These are phyloP conservation scores for Troides oblongomaculatus DNA, from an alignment of 2,888 invertebrate species.

Conservation along the genomic window DNA sequence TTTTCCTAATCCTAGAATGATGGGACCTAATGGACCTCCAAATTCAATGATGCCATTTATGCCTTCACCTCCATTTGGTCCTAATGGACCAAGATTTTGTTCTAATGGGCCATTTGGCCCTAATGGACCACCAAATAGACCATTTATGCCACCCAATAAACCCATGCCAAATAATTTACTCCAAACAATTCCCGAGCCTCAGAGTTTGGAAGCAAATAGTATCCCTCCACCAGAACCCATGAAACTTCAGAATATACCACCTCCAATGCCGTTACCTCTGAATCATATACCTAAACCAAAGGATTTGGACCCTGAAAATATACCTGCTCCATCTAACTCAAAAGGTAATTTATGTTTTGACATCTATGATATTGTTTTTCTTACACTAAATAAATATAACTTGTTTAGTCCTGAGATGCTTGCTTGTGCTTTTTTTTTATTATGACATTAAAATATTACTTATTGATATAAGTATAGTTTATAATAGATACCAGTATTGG, in stretches of 20 bases:
- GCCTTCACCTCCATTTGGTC: slow-evolving; percentile 65
- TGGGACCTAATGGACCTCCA: slow-evolving; percentile 51
- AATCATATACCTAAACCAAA: slow-evolving; percentile 82
- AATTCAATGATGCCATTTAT: slow-evolving; percentile 63
- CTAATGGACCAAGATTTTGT: slow-evolving; percentile 55
- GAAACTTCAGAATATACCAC: slow-evolving; percentile 82
- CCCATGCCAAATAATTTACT: slow-evolving; percentile 41
- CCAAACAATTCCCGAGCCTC: slow-evolving; percentile 45
- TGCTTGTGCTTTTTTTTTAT: background rate
- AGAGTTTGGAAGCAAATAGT: slow-evolving; percentile 42
- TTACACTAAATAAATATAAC: background rate
- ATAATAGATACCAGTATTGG: background rate
- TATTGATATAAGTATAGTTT: background rate
- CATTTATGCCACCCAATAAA: slow-evolving; percentile 52
- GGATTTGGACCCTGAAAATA: slow-evolving; percentile 80
- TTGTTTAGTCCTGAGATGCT: background rate
- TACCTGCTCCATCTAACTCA: slow-evolving; percentile 68
- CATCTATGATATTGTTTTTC: background rate
- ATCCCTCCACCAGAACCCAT: slow-evolving; percentile 69
- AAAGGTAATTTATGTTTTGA: slow-evolving; percentile 48
- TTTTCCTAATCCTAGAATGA: slow-evolving; percentile 45
- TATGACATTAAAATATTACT: background rate
- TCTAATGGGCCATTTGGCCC: slow-evolving; percentile 40
- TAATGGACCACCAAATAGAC: slow-evolving; percentile 52
- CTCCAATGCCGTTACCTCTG: slow-evolving; percentile 80